Conservation (phyloP, 2,888 invertebrate species). For the Rhingia campestris region DNA sequence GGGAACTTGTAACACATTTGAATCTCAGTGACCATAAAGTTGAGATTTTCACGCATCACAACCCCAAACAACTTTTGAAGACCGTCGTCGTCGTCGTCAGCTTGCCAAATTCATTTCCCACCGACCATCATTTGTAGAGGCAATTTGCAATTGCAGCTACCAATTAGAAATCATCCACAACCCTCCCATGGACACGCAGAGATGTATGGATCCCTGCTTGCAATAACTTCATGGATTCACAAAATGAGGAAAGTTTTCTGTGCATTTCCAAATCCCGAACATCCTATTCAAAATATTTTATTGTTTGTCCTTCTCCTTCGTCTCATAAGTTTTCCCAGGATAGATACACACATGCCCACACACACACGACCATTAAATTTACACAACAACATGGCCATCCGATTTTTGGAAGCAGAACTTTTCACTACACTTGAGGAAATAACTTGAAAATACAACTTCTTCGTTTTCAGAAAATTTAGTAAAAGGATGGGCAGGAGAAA, state of each 20-base stretch:
- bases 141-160: conserved; percentile 58
- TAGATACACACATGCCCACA: neutral
- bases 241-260: conserved; percentile 62
- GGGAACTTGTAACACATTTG: conserved; percentile 26
- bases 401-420: conserved; percentile 31
- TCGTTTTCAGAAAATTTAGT: conserved; percentile 15
- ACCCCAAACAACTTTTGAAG: conserved; percentile 32
- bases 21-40: conserved; percentile 43
- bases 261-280: conserved; percentile 53
- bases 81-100: conserved; percentile 16
- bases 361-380: conserved; percentile 24
- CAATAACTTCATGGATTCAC: conserved; percentile 53
- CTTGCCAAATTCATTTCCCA: conserved; percentile 1
- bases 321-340: conserved; percentile 7
- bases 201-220: conserved; percentile 9
- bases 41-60: conserved; percentile 43
- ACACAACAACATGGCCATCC: conserved; percentile 44
- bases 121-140: conserved; percentile 2
- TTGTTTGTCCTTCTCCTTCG: conserved; percentile 49
- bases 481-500: neutral
- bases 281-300: conserved; percentile 70
- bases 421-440: conserved; percentile 50
- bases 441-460: conserved; percentile 39
- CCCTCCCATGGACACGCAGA: neutral
- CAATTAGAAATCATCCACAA: conserved; percentile 56